phyloP scores from a whole-genome alignment of 2,797 vertebrate species.

The Cryptoblepharus egeriae region DNA sequence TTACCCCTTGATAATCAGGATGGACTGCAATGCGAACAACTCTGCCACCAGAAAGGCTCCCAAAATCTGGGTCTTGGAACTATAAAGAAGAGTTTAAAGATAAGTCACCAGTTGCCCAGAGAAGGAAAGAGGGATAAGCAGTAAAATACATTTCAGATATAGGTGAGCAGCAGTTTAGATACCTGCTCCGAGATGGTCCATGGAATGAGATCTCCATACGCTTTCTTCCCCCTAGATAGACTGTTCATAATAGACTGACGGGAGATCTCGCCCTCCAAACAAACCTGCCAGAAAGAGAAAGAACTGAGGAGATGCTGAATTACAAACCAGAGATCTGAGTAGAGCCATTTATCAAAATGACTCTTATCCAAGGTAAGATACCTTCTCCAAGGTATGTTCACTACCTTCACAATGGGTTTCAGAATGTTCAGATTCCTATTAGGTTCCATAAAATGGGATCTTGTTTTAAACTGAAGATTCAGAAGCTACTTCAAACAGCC shows the following conservation, averaged over 20 bases:
- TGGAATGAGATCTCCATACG: constrained; percentile 95
- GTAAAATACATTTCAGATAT: accelerated
- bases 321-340: not conserved
- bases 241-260: constrained; percentile 93
- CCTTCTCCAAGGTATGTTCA: no score
- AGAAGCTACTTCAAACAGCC: not conserved
- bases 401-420: not conserved
- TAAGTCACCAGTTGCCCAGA: not conserved
- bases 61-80: constrained; percentile 97
- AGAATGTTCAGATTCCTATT: not conserved
- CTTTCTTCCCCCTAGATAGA: constrained; percentile 97
- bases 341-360: not conserved
- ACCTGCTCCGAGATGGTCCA: constrained; percentile 99
- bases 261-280: constrained; percentile 96
- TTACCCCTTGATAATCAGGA: constrained; percentile 97
- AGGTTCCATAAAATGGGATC: not conserved
- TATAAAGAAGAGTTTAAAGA: constrained; percentile 58
- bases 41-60: constrained; percentile 90
- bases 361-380: not conserved
- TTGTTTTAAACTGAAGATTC: not conserved
- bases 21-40: constrained; percentile 96
- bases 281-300: constrained; percentile 82
- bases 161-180: not conserved
- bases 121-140: not conserved
- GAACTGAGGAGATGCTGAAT: not conserved